These are phyloP conservation scores for Margaritifera margaritifera DNA, from an alignment of 2,888 invertebrate genomes.

Conservation along the genomic window DNA sequence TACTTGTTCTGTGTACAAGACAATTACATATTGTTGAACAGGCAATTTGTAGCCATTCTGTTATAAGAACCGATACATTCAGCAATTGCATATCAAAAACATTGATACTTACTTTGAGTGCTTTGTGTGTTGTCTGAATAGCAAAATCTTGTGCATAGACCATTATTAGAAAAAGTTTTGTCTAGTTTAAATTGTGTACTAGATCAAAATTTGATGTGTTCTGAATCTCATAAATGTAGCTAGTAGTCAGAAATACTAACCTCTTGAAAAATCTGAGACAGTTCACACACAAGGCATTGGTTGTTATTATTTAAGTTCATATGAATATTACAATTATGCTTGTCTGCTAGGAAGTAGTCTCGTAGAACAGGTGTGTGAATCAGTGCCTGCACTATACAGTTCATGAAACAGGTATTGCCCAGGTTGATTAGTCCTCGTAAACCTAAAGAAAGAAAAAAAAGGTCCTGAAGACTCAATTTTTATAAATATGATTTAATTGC, in stretches of 20 bases:
- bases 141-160: too few species aligned
- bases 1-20: too few species aligned
- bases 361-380: conserved; percentile 95
- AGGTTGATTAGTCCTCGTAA: conserved; percentile 94
- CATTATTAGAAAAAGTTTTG: too few species aligned
- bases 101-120: too few species aligned
- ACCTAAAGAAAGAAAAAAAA: conserved; percentile 75
- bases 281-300: conserved; percentile 93
- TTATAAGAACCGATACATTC: too few species aligned
- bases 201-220: not conserved
- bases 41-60: too few species aligned
- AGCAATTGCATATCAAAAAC: too few species aligned
- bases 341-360: conserved; percentile 95
- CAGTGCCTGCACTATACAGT: conserved; percentile 95
- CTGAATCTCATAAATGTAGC: not conserved
- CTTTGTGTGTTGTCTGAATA: too few species aligned
- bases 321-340: conserved; percentile 85
- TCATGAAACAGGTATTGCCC: conserved; percentile 99
- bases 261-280: conserved; percentile 95
- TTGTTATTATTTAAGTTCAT: conserved; percentile 77
- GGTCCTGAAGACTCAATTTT: not conserved
- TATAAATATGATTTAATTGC: not conserved
- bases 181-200: too few species aligned
- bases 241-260: conserved; percentile 55
- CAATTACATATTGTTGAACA: too few species aligned